These are phyloP conservation scores for Colistium nudipinnis DNA, from an alignment of 2,113 vertebrate species.

Conservation along the genomic window DNA sequence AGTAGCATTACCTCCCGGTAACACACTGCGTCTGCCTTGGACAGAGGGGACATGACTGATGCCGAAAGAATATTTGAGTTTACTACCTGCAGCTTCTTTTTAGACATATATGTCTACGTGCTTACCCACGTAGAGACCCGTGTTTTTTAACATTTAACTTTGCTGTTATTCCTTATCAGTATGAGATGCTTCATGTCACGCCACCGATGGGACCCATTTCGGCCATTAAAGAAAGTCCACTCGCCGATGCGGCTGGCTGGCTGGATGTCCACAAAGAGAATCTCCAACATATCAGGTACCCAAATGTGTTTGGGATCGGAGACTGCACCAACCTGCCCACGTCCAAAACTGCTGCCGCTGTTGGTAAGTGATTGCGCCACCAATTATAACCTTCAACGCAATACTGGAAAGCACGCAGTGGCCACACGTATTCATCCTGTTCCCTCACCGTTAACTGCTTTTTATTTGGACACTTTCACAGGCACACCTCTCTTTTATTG, in stretches of 20 bases:
- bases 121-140: no score
- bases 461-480: not conserved
- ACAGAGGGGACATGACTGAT: no score
- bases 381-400: not conserved
- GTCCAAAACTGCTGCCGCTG: constrained; percentile 90
- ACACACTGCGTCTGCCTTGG: no score
- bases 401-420: constrained; percentile 11
- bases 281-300: constrained; percentile 91
- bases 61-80: no score
- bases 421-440: no score
- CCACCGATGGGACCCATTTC: constrained; percentile 93
- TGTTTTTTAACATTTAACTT: no score
- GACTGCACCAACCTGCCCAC: constrained; percentile 97
- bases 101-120: no score
- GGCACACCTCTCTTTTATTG: not conserved
- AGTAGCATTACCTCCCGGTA: no score
- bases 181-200: constrained; percentile 97
- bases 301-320: constrained; percentile 96
- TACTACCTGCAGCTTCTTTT: no score
- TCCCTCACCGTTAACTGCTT: not conserved
- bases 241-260: constrained; percentile 88
- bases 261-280: constrained; percentile 90
- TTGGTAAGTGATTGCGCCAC: constrained; percentile 81
- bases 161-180: constrained; percentile 77
- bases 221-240: constrained; percentile 84